Percentiles rank a stretch among this genome's conserved stretches.
Conservation (phyloP, 2,797 vertebrate genomes). For the Malurus splendens region DNA sequence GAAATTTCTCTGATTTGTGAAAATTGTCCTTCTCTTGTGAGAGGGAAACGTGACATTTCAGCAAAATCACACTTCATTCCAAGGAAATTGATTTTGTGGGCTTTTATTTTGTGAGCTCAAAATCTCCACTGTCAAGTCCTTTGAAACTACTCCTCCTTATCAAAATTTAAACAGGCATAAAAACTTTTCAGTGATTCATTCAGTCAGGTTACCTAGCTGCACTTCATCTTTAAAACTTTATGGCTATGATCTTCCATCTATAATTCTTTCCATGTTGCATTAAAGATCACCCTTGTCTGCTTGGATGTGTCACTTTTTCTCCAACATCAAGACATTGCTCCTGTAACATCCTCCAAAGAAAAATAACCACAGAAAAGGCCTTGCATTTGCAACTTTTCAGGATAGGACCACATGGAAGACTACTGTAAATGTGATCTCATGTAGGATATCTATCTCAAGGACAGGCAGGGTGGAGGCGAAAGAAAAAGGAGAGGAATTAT, state of each 20-base stretch:
- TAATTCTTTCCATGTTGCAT: neutral
- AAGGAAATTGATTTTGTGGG: neutral
- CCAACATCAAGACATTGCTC: neutral
- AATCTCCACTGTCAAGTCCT: neutral
- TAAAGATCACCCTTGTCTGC: neutral
- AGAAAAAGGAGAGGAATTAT: neutral
- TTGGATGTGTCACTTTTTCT: neutral
- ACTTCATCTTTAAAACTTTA: conserved; percentile 24
- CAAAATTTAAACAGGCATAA: conserved; percentile 26
- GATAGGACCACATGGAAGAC: neutral
- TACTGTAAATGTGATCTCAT: neutral
- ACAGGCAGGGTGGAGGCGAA: neutral
- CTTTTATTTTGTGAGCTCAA: neutral
- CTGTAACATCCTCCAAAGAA: neutral
- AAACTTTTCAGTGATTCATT: conserved; percentile 1
- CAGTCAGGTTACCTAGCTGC: neutral
- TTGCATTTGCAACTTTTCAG: neutral
- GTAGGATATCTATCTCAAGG: neutral
- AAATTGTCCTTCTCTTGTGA: neutral
- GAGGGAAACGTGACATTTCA: neutral
- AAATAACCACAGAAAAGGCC: neutral
- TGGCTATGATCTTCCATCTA: neutral
- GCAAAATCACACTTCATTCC: neutral
- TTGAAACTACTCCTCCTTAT: conserved; percentile 10
- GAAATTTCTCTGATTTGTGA: conserved; percentile 1